A percentile compares a stretch with the other conserved stretches of the same genome.
These are phyloP conservation scores for Leptosomus discolor DNA, from an alignment of 2,113 vertebrate species.

Conservation along the genomic window DNA sequence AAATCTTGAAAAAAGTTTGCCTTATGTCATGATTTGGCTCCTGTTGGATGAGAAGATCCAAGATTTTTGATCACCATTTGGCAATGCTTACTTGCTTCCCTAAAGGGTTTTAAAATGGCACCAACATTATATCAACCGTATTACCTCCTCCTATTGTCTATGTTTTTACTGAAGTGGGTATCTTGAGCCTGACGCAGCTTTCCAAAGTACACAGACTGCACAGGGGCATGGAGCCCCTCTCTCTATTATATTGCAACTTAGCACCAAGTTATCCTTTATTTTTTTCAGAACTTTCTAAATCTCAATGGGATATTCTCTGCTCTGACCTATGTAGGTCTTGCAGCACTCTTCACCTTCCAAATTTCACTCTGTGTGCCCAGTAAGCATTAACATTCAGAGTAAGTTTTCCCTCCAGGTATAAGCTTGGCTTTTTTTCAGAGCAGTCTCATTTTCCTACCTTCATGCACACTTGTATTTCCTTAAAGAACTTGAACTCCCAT, in stretches of 20 bases:
- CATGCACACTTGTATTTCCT: neutral
- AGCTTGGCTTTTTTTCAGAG: slow-evolving; percentile 24
- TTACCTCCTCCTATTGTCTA: neutral
- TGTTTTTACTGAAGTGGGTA: neutral
- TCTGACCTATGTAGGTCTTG: neutral
- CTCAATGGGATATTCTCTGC: neutral
- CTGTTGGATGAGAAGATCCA: neutral
- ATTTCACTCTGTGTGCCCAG: neutral
- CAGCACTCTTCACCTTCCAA: neutral
- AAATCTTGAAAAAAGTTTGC: neutral
- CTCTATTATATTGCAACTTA: neutral
- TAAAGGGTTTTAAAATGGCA: slow-evolving; percentile 20
- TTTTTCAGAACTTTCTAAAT: neutral
- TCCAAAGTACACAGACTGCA: neutral
- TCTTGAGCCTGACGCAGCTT: neutral
- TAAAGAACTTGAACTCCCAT: slow-evolving; percentile 2
- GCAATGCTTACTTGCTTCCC: slow-evolving; percentile 19
- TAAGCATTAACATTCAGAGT: neutral
- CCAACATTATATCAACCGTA: neutral
- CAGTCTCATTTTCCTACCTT: slow-evolving; percentile 4
- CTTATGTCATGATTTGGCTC: slow-evolving; percentile 34
- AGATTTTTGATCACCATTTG: slow-evolving; percentile 17
- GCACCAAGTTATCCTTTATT: neutral
- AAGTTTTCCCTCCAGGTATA: neutral
- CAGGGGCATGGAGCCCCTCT: neutral